phyloP scores from a whole-genome alignment of 2,113 vertebrate species.

The Mobula hypostoma region DNA sequence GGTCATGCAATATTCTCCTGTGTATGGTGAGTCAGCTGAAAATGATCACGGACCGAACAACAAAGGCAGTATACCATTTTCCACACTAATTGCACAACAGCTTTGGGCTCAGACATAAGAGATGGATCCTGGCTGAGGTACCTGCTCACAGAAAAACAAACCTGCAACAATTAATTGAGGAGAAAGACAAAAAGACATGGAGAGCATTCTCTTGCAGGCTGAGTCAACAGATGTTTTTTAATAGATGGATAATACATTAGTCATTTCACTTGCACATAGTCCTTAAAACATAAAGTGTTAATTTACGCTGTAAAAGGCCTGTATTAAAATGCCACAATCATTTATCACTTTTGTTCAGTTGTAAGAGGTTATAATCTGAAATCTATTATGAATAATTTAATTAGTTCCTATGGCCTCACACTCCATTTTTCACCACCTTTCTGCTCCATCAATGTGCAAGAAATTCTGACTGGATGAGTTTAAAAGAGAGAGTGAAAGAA shows the following conservation, averaged over 20 bases:
- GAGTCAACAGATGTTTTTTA: neutral
- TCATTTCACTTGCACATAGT: neutral
- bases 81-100: neutral
- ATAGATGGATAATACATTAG: neutral
- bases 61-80: neutral
- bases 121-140: neutral
- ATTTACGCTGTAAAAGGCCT: neutral
- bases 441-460: neutral
- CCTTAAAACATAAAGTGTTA: neutral
- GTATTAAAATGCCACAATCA: neutral
- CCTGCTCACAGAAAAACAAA: neutral
- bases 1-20: neutral
- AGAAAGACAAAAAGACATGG: neutral
- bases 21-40: neutral
- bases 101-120: neutral
- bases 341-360: neutral
- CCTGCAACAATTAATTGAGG: neutral
- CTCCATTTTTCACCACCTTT: no score
- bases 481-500: neutral
- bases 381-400: neutral
- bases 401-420: neutral
- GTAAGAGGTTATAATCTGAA: neutral
- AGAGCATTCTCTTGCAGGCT: neutral
- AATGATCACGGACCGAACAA: neutral
- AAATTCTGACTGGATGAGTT: neutral